A percentile compares a stretch with the other conserved stretches of the same genome.
Conservation (phyloP, 2,797 vertebrate species). For the Parambassis ranga region DNA sequence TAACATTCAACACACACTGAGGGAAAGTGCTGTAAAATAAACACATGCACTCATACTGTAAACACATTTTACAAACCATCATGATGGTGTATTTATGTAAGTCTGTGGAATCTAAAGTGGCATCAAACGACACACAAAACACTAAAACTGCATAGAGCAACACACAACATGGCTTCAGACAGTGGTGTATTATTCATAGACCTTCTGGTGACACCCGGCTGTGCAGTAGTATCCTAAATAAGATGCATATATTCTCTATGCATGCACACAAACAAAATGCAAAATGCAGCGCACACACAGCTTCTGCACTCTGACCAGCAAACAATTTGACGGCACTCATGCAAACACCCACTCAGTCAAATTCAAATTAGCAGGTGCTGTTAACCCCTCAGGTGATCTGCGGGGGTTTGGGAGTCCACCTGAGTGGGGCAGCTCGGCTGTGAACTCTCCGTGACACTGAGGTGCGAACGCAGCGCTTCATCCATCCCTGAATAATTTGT, state of each 20-base stretch:
- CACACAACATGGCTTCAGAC: too few species aligned
- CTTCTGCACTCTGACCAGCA: slow-evolving; percentile 5
- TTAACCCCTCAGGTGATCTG: slow-evolving; percentile 18
- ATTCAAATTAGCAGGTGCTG: slow-evolving; percentile 58
- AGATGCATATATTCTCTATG: background rate
- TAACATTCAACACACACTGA: too few species aligned
- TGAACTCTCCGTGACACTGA: slow-evolving; percentile 71
- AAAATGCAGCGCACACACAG: background rate
- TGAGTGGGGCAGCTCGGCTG: slow-evolving; percentile 42
- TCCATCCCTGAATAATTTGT: slow-evolving; percentile 71
- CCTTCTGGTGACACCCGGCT: too few species aligned
- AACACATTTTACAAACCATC: too few species aligned
- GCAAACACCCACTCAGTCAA: slow-evolving; percentile 33
- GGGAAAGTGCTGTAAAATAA: too few species aligned
- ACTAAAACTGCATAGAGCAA: too few species aligned
- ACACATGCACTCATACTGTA: too few species aligned
- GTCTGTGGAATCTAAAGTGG: too few species aligned
- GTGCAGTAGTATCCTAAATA: too few species aligned
- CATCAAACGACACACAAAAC: too few species aligned
- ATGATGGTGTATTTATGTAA: too few species aligned
- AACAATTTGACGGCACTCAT: slow-evolving; percentile 21
- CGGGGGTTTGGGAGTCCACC: slow-evolving; percentile 44
- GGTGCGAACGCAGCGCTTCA: slow-evolving; percentile 57
- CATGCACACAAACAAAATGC: background rate
- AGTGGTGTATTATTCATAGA: too few species aligned